Percentiles rank a stretch among this genome's conserved stretches.
These are phyloP conservation scores for Antheraea assamensis DNA, from an alignment of 2,888 invertebrate genomes.

Conservation along the genomic window DNA sequence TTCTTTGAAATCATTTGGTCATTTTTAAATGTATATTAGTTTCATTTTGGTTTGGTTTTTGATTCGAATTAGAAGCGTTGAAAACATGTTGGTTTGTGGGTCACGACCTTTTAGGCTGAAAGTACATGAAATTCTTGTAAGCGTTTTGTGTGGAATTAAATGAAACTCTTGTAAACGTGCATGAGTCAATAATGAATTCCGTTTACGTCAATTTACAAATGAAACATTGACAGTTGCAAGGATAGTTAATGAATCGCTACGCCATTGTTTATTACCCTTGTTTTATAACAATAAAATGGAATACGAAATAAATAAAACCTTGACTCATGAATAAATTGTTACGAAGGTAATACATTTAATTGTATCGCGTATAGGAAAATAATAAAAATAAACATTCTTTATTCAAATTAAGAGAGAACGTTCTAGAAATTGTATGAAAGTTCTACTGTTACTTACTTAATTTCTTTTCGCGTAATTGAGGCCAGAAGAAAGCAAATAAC, in stretches of 20 bases:
- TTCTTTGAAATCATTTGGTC: too few relatives aligned
- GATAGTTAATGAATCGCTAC: slow-evolving; percentile 20
- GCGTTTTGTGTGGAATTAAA: too few relatives aligned
- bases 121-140: too few relatives aligned
- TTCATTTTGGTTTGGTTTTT: too few relatives aligned
- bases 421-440: background rate
- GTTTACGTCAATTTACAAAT: background rate
- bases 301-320: background rate
- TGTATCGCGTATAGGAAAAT: background rate
- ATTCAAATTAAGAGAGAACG: background rate
- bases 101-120: too few relatives aligned
- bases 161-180: background rate
- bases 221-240: background rate
- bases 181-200: background rate
- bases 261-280: background rate
- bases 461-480: background rate
- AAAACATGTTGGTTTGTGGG: too few relatives aligned
- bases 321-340: background rate
- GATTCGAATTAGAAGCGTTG: too few relatives aligned
- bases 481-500: background rate
- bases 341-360: background rate
- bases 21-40: too few relatives aligned
- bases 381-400: background rate
- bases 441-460: background rate
- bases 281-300: background rate